phyloP scores from a whole-genome alignment of 2,113 vertebrate genomes.

The Dipodomys spectabilis region DNA sequence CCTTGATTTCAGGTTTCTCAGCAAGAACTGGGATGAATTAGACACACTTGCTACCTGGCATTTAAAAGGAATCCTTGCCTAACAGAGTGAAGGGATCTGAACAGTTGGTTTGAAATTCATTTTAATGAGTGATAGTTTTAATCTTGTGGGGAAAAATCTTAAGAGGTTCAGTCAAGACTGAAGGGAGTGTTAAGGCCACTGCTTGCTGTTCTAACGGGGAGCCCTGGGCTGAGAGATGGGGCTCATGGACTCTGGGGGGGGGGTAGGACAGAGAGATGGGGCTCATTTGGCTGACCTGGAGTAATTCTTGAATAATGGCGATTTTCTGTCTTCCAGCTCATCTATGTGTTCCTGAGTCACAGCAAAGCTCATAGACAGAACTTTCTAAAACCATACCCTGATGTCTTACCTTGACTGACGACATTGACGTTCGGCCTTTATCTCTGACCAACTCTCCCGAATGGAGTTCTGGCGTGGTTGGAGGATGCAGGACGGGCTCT shows the following conservation, averaged over 20 bases:
- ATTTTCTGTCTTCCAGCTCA: neutral
- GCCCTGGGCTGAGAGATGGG: neutral
- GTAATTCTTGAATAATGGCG: neutral
- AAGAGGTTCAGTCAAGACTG: neutral
- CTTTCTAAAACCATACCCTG: neutral
- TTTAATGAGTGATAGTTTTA: neutral
- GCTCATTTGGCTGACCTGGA: neutral
- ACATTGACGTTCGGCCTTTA: neutral
- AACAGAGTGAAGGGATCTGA: neutral
- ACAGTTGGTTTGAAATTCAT: neutral
- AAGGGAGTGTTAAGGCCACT: too few relatives aligned
- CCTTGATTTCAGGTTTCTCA: neutral
- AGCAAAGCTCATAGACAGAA: accelerated
- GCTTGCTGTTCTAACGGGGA: neutral
- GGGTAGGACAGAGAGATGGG: too few relatives aligned
- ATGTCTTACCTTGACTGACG: neutral
- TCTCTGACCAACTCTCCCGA: accelerated
- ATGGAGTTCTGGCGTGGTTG: neutral
- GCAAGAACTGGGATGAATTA: neutral
- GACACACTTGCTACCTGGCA: neutral
- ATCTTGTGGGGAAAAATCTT: neutral
- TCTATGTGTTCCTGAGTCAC: neutral
- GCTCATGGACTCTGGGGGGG: too few relatives aligned
- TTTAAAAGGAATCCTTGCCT: neutral
- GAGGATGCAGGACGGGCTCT: neutral